Evolutionary conservation across 2,888 invertebrate species (phyloP).

Genomic region (Scrobipalpa atriplicella): DNA sequence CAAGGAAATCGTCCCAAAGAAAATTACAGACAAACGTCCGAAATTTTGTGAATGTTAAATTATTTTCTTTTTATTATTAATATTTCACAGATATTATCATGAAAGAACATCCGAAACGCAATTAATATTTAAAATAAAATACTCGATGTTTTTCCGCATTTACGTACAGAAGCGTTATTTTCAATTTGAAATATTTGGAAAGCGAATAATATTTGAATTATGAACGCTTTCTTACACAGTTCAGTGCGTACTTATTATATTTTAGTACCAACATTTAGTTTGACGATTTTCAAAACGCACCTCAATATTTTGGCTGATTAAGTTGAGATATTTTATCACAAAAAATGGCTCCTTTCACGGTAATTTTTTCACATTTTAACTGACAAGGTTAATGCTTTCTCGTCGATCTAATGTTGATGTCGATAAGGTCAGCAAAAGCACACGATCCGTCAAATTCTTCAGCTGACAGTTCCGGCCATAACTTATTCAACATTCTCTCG

Average conservation of each 20-base stretch:
- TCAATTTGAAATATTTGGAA: background rate
- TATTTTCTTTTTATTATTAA: too few species aligned
- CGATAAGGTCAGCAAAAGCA: slow-evolving; percentile 10
- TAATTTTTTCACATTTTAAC: background rate
- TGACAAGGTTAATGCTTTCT: slow-evolving; percentile 13
- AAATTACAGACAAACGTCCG: too few species aligned
- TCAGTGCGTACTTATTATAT: background rate
- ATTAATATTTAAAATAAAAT: slow-evolving; percentile 5
- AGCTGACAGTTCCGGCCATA: background rate
- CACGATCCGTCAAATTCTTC: slow-evolving; percentile 12
- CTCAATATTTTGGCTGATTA: slow-evolving; percentile 1
- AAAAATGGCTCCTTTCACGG: background rate
- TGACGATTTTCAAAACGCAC: background rate
- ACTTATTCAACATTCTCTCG: background rate
- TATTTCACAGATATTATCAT: background rate
- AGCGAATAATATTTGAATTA: background rate
- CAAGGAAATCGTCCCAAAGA: background rate
- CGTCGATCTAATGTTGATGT: slow-evolving; percentile 4
- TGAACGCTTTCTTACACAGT: slow-evolving; percentile 7
- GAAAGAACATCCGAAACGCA: background rate
- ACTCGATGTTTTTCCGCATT: background rate
- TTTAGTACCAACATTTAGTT: background rate
- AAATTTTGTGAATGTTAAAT: too few species aligned
- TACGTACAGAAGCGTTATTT: background rate
- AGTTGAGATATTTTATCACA: background rate